Base-by-base conservation (phyloP, 2,888 invertebrate genomes). In the Epiblema foenella region DNA sequence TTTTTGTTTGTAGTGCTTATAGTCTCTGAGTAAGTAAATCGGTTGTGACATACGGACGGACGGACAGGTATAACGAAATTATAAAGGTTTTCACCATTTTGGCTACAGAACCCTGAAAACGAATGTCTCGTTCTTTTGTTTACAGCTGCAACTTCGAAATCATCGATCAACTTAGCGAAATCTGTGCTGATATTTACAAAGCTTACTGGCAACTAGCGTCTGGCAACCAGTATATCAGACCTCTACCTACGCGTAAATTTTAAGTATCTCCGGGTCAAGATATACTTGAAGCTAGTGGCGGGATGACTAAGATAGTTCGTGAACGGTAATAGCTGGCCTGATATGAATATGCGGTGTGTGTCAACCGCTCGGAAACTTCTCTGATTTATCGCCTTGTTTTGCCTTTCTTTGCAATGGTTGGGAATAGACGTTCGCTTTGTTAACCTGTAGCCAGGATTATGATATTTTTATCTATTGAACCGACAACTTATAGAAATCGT, bases 351-450 rank as follows among this genome's bases (percentile, higher is more conserved):
- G 68, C 69, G 60, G 65, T 69, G 81, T 84, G 81, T 84, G 85
- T 84, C 85, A 83, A 79, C 81, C 82, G 74, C 75, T 65, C 69
- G 77, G 81, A 79, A 83, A 83, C 80, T 82, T 77, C 74, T 77
- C 79, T 85, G 86, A 88, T 87, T 84, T 84, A 85, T 87, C 77
- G 78, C 74, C 75, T 75, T 79, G 75, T 82, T 77, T 75, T 73
- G 70, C 69, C 63, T 65, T 69, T 49, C 63, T 65, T 54, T n/a
- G 62, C 20, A 72, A 59, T 64, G 68, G 64, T 64, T 73, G 42
- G 29, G 46, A 51, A 54, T 73, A 59, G 58, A 37, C 46, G 15
- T 42, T 29, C 20, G 37, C 33, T 58, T 51, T 37, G 69, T 54
- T 60, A 60, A 60, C 54, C 60, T 49, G 33, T 24, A 20, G 17